Evolutionary conservation across 2,113 vertebrate species (phyloP), one percentile per base, ranked within the genome.

Genomic region (Odobenus rosmarus): DNA sequence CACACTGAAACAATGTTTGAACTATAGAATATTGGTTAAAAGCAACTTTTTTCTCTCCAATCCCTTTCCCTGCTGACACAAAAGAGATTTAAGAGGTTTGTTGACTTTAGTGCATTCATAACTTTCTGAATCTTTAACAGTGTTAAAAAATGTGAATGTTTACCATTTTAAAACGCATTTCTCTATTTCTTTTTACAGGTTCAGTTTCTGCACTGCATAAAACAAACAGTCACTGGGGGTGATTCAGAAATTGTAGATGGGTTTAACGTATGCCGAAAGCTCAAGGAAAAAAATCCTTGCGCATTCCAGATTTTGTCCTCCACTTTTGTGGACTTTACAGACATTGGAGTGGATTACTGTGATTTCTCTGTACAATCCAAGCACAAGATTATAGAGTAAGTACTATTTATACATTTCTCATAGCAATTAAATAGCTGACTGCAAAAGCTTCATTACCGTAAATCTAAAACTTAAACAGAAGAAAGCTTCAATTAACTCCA

Each of bases 191-290:
- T 96, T 95, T 97, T 88, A 49, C 96, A 99, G 99, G 99, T 99
- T 94, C 99, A 99, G 93, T 98, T 99, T 67, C 99, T 99, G 88
- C 99, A 99, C 49, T 99, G 99, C 92, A 99, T 99, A 98, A 99
- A 98, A 74, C 99, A 99, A 98, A 99, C 99, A 0, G 95, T 97
- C 76, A 93, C 98, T 26, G 99, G 99, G 55, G 99, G 99, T 0
- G 99, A 99, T 90, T 99, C 99, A 36, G 98, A 99, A 97, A 98
- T 99, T 88, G 99, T 99, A 46, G 99, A 99, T 93, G 99, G 99
- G 77, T 99, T 99, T 98, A 99, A 99, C 1, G 98, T 99, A 82
- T 99, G 98, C 59, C 98, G 98, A 92, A 99, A 98, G 96, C 99
- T 99, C 97, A 98, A 98, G 90, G 96, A 98, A 95, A 99, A 99